Base-by-base conservation (phyloP, 92 coral and sea anemone species). In the Hydrozoanthus gracilis region DNA sequence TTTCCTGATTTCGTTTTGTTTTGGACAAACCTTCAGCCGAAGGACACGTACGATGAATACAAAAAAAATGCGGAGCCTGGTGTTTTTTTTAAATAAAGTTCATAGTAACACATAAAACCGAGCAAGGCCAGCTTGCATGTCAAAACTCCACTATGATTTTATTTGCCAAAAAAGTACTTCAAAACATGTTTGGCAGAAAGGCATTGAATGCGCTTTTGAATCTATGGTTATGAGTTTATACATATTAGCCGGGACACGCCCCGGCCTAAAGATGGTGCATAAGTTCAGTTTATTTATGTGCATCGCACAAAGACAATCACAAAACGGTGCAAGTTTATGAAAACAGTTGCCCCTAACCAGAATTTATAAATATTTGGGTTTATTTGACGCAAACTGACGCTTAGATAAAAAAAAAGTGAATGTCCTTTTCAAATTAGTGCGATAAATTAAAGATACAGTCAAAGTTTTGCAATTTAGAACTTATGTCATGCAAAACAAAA, bases 51-150 rank as follows among this genome's bases (percentile, higher is more conserved):
- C 39, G 39, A 27, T 27, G 39, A 27, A 27, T 27, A 27, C 39
- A 27, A 27, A 27, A 27, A n/a, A 27, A 27, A 27, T 27, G 39
- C 39, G 39, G 39, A 27, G 39, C 13, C 27, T n/a, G 13, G 72
- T 20, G 13, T 14, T 4, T 27, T 67, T 20, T 67, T 14, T 4
- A 67, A 11, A 10, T 3, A 67, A 67, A 67, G 35, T 18, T 67
- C 4, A 18, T 20, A 67, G 49, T 48, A 15, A 73, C 78, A 15
- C 35, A 15, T 16, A 73, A 51, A 65, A 80, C 11, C 60, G 66
- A 5, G 73, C 85, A 66, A 80, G 85, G 49, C 85, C 85, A 14
- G 85, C 85, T 80, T 66, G 85, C 60, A 73, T 48, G 58, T 51
- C 9, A 13, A 47, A 13, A 15, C 15, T 49, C 7, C 48, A 4